Evolutionary conservation across 1,140 invertebrate genomes (phyloP).

Genomic region (Musca vetustissima): DNA sequence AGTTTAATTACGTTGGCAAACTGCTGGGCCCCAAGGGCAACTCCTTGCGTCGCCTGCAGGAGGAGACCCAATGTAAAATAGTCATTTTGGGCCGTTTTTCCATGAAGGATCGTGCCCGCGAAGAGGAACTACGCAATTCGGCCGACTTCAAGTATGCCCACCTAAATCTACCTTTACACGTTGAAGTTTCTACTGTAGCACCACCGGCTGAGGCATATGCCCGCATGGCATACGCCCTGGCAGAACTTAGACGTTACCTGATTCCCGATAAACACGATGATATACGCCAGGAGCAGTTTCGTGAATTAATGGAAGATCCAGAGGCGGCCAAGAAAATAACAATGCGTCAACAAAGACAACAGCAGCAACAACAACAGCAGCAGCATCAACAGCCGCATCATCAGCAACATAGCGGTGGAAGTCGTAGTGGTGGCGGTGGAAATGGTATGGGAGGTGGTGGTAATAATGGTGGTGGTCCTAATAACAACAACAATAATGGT

Average conservation of each 20-base stretch:
- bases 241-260: conserved; percentile 72
- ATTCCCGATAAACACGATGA: conserved; percentile 77
- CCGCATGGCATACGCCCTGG: conserved; percentile 83
- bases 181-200: conserved; percentile 87
- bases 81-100: conserved; percentile 91
- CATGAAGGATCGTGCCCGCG: conserved; percentile 89
- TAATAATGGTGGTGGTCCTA: background rate
- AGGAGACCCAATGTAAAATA: conserved; percentile 96
- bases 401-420: conserved; percentile 11
- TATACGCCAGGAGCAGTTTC: conserved; percentile 77
- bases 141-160: conserved; percentile 92
- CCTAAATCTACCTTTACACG: conserved; percentile 88
- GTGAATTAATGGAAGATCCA: conserved; percentile 67
- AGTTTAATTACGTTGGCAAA: conserved; percentile 96
- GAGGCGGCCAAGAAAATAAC: conserved; percentile 52
- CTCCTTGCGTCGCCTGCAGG: conserved; percentile 88
- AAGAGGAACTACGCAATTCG: conserved; percentile 85
- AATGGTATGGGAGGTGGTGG: conserved; percentile 1
- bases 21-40: conserved; percentile 90
- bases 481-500: conserved; percentile 11
- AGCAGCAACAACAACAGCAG: conserved; percentile 40
- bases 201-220: conserved; percentile 90
- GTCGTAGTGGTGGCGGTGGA: conserved; percentile 26
- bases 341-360: conserved; percentile 47
- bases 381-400: conserved; percentile 28